Percentiles rank a stretch among this genome's conserved stretches.
Evolutionary conservation across 1,140 invertebrate species (phyloP).

Genomic region (Zaprionus gabonicus): DNA sequence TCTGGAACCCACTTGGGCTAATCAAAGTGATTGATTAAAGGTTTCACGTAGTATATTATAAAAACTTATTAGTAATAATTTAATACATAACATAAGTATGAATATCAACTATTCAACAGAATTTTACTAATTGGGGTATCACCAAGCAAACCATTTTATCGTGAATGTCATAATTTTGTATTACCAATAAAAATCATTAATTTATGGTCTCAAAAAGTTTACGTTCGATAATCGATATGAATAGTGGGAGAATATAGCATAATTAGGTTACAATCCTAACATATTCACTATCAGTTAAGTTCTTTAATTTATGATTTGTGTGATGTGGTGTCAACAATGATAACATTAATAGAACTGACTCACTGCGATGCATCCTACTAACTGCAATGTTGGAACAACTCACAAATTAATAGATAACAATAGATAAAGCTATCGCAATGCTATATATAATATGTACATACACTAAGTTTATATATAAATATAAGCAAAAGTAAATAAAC

Average conservation of each 20-base stretch:
- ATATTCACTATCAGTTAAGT: not conserved
- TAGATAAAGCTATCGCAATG: not conserved
- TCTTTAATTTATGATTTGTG: constrained; percentile 15
- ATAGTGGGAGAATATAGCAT: not conserved
- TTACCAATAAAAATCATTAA: not conserved
- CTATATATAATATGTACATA: not conserved
- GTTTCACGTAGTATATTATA: not conserved
- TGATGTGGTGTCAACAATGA: constrained; percentile 21
- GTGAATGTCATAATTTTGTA: not conserved
- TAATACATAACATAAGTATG: no score
- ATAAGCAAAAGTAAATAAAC: not conserved
- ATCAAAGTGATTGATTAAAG: not conserved
- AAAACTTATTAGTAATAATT: not conserved
- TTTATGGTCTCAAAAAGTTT: not conserved
- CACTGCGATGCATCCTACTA: constrained; percentile 10
- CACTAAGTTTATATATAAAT: no score
- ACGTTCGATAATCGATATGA: not conserved
- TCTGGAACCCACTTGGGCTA: not conserved
- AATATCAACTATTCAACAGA: no score
- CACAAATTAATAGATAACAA: not conserved
- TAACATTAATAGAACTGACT: constrained; percentile 31
- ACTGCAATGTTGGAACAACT: not conserved
- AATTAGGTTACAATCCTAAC: not conserved
- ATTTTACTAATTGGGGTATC: no score
- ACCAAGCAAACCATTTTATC: no score